These are phyloP conservation scores for Pseudomugil gertrudae DNA, from an alignment of 2,797 vertebrate species.

Conservation along the genomic window DNA sequence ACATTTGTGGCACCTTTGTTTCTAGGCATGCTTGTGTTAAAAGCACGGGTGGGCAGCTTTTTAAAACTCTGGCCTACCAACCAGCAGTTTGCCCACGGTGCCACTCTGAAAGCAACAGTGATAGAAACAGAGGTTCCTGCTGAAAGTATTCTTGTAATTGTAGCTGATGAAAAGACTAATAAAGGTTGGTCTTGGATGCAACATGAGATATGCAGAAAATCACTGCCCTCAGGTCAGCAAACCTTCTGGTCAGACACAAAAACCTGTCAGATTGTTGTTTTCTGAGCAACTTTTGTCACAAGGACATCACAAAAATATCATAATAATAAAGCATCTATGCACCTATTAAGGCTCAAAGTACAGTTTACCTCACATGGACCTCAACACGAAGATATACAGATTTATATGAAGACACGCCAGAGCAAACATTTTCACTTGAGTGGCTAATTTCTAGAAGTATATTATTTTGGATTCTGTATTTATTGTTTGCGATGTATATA, in stretches of 20 bases:
- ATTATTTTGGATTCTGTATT: slow-evolving; percentile 79
- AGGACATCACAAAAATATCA: background rate
- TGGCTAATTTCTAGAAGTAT: slow-evolving; percentile 84
- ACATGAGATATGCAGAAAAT: background rate
- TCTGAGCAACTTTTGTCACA: slow-evolving; percentile 11
- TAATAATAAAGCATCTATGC: slow-evolving; percentile 51
- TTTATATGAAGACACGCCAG: slow-evolving; percentile 67
- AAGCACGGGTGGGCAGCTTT: slow-evolving; percentile 29
- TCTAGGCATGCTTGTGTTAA: slow-evolving; percentile 26
- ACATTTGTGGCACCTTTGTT: slow-evolving; percentile 30
- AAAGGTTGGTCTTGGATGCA: slow-evolving; percentile 17
- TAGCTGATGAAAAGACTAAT: slow-evolving; percentile 5
- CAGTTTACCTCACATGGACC: slow-evolving; percentile 31
- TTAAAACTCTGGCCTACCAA: slow-evolving; percentile 80
- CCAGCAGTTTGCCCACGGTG: slow-evolving; percentile 69
- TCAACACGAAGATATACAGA: slow-evolving; percentile 21
- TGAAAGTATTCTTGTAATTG: slow-evolving; percentile 13
- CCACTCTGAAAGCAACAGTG: slow-evolving; percentile 7
- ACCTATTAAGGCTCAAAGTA: slow-evolving; percentile 49
- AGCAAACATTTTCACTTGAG: slow-evolving; percentile 86
- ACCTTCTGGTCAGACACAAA: slow-evolving; percentile 68
- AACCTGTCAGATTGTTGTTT: slow-evolving; percentile 16
- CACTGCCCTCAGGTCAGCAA: slow-evolving; percentile 81
- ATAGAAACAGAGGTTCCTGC: slow-evolving; percentile 42
- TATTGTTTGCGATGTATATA: slow-evolving; percentile 89